Percentiles rank a stretch among this genome's conserved stretches.
These are phyloP conservation scores for Spilogale gracilis DNA, from an alignment of 2,113 vertebrate genomes.

Conservation along the genomic window DNA sequence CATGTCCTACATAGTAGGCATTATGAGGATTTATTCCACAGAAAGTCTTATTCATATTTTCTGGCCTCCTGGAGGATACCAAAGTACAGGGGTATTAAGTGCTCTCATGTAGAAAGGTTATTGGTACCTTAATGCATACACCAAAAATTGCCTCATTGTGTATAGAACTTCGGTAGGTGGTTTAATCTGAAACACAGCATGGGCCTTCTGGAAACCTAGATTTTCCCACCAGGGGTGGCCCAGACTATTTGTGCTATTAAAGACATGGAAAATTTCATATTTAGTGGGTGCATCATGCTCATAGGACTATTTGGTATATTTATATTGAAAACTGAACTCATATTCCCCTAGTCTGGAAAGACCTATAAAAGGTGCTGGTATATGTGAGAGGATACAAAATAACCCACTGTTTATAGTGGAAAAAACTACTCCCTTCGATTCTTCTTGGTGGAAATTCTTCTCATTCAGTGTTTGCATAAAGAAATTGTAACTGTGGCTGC, in stretches of 20 bases:
- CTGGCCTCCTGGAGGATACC: background rate
- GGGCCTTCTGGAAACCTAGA: background rate
- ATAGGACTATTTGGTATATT: background rate
- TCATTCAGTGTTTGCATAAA: background rate
- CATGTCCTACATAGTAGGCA: background rate
- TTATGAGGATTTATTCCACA: background rate
- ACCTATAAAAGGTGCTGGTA: background rate
- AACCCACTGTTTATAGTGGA: background rate
- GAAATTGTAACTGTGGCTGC: background rate
- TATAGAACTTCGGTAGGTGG: background rate
- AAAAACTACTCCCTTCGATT: background rate
- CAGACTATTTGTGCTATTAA: background rate
- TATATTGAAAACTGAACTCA: background rate
- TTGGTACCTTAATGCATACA: background rate
- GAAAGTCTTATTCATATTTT: background rate
- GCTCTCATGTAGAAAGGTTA: background rate
- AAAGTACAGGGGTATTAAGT: background rate
- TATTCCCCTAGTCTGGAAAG: background rate
- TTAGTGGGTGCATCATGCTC: background rate
- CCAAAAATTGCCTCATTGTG: background rate
- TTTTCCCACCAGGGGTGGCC: background rate
- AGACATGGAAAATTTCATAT: background rate
- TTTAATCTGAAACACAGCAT: background rate
- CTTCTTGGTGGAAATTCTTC: background rate
- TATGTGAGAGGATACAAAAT: background rate